Evolutionary conservation across 2,888 invertebrate genomes (phyloP).

Genomic region (Cactoblastis cactorum): DNA sequence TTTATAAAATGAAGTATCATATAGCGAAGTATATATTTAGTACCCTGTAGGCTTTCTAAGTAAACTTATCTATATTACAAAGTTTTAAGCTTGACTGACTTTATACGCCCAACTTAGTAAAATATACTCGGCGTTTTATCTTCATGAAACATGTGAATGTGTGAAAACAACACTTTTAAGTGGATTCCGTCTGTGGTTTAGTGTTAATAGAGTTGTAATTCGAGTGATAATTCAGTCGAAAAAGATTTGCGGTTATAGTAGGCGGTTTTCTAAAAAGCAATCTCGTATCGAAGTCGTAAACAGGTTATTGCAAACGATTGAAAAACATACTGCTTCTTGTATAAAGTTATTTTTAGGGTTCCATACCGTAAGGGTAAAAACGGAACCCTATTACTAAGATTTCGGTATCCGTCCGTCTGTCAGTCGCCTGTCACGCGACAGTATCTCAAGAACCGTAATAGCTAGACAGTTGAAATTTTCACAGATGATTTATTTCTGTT

Average conservation of each 20-base stretch:
- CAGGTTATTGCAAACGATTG: neutral
- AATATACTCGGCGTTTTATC: constrained; percentile 8
- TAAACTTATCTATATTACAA: neutral
- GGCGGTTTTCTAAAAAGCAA: neutral
- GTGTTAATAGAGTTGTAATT: neutral
- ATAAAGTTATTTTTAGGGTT: no score
- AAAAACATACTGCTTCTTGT: no score
- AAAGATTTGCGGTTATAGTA: neutral
- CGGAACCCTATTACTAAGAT: no score
- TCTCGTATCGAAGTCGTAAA: neutral
- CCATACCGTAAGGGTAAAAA: no score
- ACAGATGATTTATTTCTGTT: no score
- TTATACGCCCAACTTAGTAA: neutral
- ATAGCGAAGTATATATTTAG: no score
- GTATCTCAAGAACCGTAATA: no score
- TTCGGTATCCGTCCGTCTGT: no score
- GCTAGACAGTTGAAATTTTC: no score
- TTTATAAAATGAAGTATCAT: no score
- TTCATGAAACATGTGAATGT: neutral
- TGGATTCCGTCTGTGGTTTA: neutral
- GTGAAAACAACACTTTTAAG: constrained; percentile 2
- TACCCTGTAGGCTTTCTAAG: no score
- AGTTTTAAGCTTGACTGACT: neutral
- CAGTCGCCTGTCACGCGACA: no score
- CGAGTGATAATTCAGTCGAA: neutral